Conservation (phyloP, 1,140 invertebrate species). For the Liolophura sinensis region DNA sequence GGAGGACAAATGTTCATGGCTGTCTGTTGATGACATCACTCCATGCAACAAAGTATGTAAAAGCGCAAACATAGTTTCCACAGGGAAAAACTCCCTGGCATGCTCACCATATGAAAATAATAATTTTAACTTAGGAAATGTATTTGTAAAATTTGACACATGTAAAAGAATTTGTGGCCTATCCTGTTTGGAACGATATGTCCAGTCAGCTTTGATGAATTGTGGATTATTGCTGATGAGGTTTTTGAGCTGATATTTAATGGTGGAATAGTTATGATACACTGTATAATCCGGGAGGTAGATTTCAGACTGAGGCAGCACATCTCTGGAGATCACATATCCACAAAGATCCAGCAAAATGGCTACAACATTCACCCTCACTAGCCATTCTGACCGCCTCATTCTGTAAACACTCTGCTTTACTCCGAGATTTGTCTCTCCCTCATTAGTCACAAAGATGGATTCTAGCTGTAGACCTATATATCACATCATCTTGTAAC, state of each 20-base stretch:
- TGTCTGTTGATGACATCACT: slow-evolving; percentile 9
- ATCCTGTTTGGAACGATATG: slow-evolving; percentile 32
- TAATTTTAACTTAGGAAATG: slow-evolving; percentile 33
- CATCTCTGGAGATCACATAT: slow-evolving; percentile 23
- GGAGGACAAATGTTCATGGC: slow-evolving; percentile 18
- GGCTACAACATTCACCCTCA: too few species aligned
- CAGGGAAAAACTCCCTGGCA: slow-evolving; percentile 53
- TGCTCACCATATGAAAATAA: slow-evolving; percentile 54
- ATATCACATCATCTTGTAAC: too few species aligned
- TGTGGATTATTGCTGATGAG: slow-evolving; percentile 29
- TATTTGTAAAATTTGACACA: slow-evolving; percentile 39
- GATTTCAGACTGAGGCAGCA: slow-evolving; percentile 42
- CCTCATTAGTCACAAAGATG: too few species aligned
- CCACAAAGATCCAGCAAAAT: too few species aligned
- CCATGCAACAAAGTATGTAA: slow-evolving; percentile 40
- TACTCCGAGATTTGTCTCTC: too few species aligned
- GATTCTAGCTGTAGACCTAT: too few species aligned
- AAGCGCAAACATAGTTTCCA: slow-evolving; percentile 46
- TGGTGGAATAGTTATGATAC: slow-evolving; percentile 44
- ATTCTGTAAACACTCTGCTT: too few species aligned
- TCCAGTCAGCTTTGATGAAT: slow-evolving; percentile 28
- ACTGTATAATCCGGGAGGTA: slow-evolving; percentile 46
- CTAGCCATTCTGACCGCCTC: too few species aligned
- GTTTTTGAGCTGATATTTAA: slow-evolving; percentile 24
- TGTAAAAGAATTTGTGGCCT: slow-evolving; percentile 37